Base-by-base conservation (phyloP, 2,113 vertebrate genomes). In the Python bivittatus region DNA sequence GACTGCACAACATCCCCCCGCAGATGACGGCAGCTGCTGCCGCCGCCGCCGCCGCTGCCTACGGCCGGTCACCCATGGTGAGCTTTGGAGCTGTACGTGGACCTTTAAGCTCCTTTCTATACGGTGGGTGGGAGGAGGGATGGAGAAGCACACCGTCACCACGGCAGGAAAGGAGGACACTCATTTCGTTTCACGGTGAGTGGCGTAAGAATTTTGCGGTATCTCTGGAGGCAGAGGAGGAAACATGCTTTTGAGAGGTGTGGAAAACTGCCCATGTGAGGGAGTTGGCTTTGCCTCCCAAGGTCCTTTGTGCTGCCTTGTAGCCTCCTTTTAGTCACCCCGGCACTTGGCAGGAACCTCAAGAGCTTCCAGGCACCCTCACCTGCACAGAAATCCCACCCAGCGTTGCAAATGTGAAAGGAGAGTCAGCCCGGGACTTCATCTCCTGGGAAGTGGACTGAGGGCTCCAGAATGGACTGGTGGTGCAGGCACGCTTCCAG, bases 11-110 rank as follows among this genome's bases (percentile, higher is more conserved):
- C 95, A 98, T 99, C 94, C 99, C 99, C 0, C 98, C 99, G 0
- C 99, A 99, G 97, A 99, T 99, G 98, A 99, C 98, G 0, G 99
- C 98, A 0, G 99, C 98, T 0, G 98, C 99, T 0, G 98, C 98
- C 0, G 99, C 90, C 6, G 90, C 90, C 0, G 90, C 99, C 0
- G 99, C 98, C 0, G 99, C 98, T 0, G 98, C 99, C 87, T 99
- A 99, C 0, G 98, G 99, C 94, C 98, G 99, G 88, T 98, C 98
- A 0, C 98, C 98, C 90, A 99, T 99, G 98, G 99, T 99, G 98
- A 99, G 96, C 93, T 97, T 97, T 94, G 96, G 97, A 97, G 97
- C 97, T 96, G 98, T 98, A 98, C 98, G 97, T 98, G 97, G 95
- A 96, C 93, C 93, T 98, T 97, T 96, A 97, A 96, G 96, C 96